These are phyloP conservation scores for Mesoclemmys tuberculata DNA, from an alignment of 2,113 vertebrate species.

Conservation along the genomic window DNA sequence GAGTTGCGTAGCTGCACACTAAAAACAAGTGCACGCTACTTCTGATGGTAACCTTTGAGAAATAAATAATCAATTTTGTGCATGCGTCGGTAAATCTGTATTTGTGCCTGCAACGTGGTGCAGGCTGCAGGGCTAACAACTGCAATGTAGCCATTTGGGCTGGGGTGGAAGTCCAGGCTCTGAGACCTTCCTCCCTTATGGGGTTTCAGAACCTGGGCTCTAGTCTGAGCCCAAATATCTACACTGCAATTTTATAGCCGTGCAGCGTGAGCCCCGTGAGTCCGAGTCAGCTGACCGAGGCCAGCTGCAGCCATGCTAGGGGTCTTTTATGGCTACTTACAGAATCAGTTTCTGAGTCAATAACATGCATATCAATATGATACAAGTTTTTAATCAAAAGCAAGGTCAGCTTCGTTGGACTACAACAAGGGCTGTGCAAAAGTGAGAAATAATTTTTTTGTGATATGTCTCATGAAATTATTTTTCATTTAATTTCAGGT, in stretches of 20 bases:
- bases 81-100: background rate
- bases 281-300: background rate
- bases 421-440: background rate
- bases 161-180: background rate
- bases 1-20: background rate
- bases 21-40: background rate
- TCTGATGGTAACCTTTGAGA: background rate
- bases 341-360: background rate
- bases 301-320: background rate
- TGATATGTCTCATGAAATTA: background rate
- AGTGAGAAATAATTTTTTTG: background rate
- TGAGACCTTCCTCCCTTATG: background rate
- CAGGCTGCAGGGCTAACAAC: background rate
- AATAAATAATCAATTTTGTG: background rate
- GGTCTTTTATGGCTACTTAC: background rate
- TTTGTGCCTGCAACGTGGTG: background rate
- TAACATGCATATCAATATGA: background rate
- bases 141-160: background rate
- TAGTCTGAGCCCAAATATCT: background rate
- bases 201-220: background rate
- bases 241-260: background rate
- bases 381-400: background rate
- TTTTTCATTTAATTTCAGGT: background rate
- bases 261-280: background rate
- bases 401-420: background rate